These are phyloP conservation scores for Lasioglossum morio DNA, from an alignment of 2,888 invertebrate species.

Conservation along the genomic window DNA sequence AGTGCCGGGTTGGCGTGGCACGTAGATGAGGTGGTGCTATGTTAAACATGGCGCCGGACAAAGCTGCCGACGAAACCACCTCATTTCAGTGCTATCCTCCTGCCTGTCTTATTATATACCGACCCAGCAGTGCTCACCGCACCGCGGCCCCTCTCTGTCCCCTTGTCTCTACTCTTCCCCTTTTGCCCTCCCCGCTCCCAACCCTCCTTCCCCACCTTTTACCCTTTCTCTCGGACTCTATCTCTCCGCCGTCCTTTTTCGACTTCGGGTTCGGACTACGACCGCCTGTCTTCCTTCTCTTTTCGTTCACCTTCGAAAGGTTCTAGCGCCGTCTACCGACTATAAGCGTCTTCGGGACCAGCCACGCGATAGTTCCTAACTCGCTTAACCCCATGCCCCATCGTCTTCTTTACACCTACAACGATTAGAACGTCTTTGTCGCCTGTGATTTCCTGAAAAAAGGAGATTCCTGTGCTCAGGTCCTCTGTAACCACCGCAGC, in stretches of 20 bases:
- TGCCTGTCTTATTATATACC: slow-evolving; percentile 76
- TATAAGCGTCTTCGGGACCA: slow-evolving; percentile 27
- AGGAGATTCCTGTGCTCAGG: background rate
- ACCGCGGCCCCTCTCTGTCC: slow-evolving; percentile 66
- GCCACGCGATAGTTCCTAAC: slow-evolving; percentile 27
- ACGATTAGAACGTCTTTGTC: background rate
- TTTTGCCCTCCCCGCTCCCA: slow-evolving; percentile 42
- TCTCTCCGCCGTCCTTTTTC: slow-evolving; percentile 33
- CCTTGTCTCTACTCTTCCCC: slow-evolving; percentile 51
- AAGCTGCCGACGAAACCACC: slow-evolving; percentile 82
- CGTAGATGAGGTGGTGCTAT: slow-evolving; percentile 82
- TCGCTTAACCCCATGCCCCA: slow-evolving; percentile 9
- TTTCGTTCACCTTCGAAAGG: slow-evolving; percentile 37
- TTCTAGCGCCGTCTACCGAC: slow-evolving; percentile 39
- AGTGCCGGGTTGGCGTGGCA: slow-evolving; percentile 75
- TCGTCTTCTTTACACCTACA: background rate
- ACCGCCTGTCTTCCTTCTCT: slow-evolving; percentile 38
- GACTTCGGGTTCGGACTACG: slow-evolving; percentile 29
- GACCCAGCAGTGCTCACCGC: slow-evolving; percentile 70
- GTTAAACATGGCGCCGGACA: slow-evolving; percentile 83
- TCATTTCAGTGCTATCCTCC: slow-evolving; percentile 80
- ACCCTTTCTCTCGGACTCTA: slow-evolving; percentile 53
- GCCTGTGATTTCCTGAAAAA: background rate
- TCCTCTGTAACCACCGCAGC: background rate
- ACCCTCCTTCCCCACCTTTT: slow-evolving; percentile 46